Base-by-base conservation (phyloP, 2,888 invertebrate species). In the Pseudococcus longispinus region DNA sequence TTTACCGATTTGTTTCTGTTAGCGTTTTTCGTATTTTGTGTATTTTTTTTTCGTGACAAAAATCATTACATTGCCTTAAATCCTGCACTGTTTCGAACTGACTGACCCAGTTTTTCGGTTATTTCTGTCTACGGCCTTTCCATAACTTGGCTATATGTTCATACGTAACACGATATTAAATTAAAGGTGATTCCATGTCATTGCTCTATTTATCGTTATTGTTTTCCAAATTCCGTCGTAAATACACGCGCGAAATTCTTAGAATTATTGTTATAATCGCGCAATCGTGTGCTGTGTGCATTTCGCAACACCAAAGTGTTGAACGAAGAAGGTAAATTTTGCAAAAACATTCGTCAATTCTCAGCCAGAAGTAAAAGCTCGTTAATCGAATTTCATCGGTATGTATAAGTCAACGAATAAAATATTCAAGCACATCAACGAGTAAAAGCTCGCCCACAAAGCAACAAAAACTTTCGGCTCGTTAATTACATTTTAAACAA, bases 401-500 rank as follows among this genome's bases (percentile, higher is more conserved):
- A 20, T 60, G 5, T n/a, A n/a, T n/a, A 51, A n/a, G 8, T 4
- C 51, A 51, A 18, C 65, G 65, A 65, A 65, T 65, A 26, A 65
- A 65, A 65, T 65, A 65, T 65, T 60, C 20, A 60, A 60, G 65
- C 65, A 26, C 65, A 26, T 65, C 65, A 26, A 65, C 23, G 37
- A 37, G 23, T 26, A 26, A 65, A 65, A 65, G 65, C 65, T 0
- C 65, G 9, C 65, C 20, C 65, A 26, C 65, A 65, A 65, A 65
- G 65, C 26, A 65, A 65, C 65, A 65, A 65, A 65, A 65, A 65
- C 65, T 65, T 65, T 65, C 32, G 8, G 74, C 37, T 74, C 74
- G 65, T 74, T 74, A 74, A 74, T 74, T 74, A 74, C 74, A 74
- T 74, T 74, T 74, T 74, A 37, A 74, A 32, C 74, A 74, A 74